phyloP scores from a whole-genome alignment of 1,140 invertebrate genomes.

The Drosophila ogumai region DNA sequence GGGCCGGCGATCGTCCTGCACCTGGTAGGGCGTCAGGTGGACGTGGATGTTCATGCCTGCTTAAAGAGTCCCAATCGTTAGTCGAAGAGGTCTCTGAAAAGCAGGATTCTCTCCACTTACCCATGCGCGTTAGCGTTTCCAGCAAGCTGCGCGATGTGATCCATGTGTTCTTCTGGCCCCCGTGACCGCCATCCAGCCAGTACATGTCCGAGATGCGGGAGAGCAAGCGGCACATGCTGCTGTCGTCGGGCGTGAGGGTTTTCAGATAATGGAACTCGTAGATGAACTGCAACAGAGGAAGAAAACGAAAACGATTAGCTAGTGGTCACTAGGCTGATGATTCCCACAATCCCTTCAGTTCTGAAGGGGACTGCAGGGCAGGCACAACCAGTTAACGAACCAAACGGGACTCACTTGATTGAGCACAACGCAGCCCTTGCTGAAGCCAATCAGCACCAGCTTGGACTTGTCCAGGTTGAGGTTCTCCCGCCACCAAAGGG shows the following conservation, averaged over 20 bases:
- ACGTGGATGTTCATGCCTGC: constrained; percentile 88
- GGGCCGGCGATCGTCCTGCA: constrained; percentile 89
- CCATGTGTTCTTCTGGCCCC: constrained; percentile 93
- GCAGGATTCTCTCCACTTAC: constrained; percentile 61
- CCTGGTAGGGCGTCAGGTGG: constrained; percentile 94
- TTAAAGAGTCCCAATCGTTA: constrained; percentile 22
- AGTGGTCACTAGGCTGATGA: background rate
- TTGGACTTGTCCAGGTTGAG: constrained; percentile 85
- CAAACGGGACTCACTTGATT: constrained; percentile 88
- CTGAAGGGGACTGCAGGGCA: constrained; percentile 5
- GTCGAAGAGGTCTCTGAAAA: background rate
- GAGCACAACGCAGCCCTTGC: constrained; percentile 96
- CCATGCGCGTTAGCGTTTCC: constrained; percentile 88
- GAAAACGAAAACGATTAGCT: background rate
- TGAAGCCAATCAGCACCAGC: constrained; percentile 92
- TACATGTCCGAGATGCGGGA: constrained; percentile 90
- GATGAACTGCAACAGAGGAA: constrained; percentile 86
- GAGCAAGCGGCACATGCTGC: constrained; percentile 87
- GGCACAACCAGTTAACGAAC: constrained; percentile 74
- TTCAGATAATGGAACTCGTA: constrained; percentile 92
- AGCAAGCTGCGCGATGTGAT: constrained; percentile 90
- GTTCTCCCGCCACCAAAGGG: constrained; percentile 85
- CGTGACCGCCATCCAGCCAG: constrained; percentile 95
- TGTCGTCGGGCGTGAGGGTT: constrained; percentile 87
- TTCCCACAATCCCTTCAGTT: background rate